Evolutionary conservation across 1,140 invertebrate genomes (phyloP).

Genomic region (Macrosteles quadrilineatus): DNA sequence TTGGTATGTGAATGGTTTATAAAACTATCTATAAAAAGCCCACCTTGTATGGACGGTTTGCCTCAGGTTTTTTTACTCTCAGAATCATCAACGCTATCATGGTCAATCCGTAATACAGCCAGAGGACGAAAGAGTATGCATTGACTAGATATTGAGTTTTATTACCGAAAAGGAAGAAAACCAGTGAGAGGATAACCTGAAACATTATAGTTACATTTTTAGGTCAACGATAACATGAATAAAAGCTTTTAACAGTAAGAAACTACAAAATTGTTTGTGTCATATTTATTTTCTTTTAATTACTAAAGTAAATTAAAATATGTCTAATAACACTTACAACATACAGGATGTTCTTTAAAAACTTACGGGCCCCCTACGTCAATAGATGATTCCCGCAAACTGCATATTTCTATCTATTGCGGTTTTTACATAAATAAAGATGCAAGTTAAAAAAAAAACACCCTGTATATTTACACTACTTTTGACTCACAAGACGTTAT

Average conservation of each 20-base stretch:
- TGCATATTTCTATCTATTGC: too few species aligned
- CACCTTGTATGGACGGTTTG: constrained; percentile 4
- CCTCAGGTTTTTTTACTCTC: not conserved
- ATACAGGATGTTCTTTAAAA: too few species aligned
- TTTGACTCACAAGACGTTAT: too few species aligned
- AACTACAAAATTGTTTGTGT: not conserved
- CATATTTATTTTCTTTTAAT: not conserved
- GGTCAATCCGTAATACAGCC: constrained; percentile 8
- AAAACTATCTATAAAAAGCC: not conserved
- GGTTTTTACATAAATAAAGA: too few species aligned
- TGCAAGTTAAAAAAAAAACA: too few species aligned
- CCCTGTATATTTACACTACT: too few species aligned
- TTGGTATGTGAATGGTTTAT: too few species aligned
- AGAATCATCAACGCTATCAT: not conserved
- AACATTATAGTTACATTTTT: not conserved
- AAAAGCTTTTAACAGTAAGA: not conserved
- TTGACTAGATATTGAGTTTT: not conserved
- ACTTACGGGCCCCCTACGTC: not conserved
- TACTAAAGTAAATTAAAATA: not conserved
- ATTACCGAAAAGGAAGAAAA: not conserved
- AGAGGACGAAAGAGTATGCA: not conserved
- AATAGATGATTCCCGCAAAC: too few species aligned
- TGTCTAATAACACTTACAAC: too few species aligned
- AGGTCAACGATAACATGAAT: not conserved
- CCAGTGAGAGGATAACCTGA: not conserved